Conservation (phyloP, 2,797 vertebrate species). For the Euthynnus affinis region DNA sequence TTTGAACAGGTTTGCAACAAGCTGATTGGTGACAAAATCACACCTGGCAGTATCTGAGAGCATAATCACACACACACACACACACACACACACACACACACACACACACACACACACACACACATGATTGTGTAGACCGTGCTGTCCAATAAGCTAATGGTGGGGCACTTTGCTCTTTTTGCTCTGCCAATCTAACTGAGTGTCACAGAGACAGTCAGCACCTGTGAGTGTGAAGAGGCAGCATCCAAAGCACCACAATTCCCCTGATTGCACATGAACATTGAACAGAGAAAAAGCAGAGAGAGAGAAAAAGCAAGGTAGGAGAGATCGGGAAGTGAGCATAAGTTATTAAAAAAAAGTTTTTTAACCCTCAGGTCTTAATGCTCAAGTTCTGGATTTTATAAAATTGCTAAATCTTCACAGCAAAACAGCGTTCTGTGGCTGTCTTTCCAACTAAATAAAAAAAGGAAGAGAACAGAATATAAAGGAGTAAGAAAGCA, state of each 20-base stretch:
- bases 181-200: conserved; percentile 60
- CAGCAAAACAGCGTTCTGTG: conserved; percentile 2
- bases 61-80: conserved; percentile 3
- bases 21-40: conserved; percentile 28
- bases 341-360: conserved; percentile 39
- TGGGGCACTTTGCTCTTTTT: conserved; percentile 45
- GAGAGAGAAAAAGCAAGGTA: background rate
- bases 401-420: conserved; percentile 6
- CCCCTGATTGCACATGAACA: conserved; percentile 40
- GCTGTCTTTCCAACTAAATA: background rate
- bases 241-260: conserved; percentile 45
- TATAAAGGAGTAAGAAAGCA: background rate
- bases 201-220: conserved; percentile 52
- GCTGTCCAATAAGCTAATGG: conserved; percentile 65
- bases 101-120: conserved; percentile 1
- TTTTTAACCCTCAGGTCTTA: conserved; percentile 41
- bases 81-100: background rate
- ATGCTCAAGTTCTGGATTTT: conserved; percentile 36
- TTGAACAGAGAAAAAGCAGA: background rate
- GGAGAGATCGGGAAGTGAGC: conserved; percentile 11
- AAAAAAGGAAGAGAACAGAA: background rate
- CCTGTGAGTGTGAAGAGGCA: conserved; percentile 40
- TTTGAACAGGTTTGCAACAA: conserved; percentile 21
- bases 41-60: conserved; percentile 15
- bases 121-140: conserved; percentile 33